These are phyloP conservation scores for Drosophila austrosaltans DNA, from an alignment of 2,888 invertebrate species.

Conservation along the genomic window DNA sequence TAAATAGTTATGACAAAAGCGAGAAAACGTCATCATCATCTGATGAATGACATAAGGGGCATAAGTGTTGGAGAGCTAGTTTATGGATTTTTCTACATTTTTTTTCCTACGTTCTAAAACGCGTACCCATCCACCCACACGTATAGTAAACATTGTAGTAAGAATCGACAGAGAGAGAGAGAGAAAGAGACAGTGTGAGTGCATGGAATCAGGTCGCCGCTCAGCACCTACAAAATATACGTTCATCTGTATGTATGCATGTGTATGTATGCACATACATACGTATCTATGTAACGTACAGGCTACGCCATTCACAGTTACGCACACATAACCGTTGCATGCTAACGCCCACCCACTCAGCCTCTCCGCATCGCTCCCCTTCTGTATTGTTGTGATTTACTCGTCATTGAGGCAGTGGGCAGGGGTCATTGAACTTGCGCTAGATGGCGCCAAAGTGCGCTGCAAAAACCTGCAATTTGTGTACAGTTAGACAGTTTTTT, in stretches of 20 bases:
- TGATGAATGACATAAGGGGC: constrained; percentile 75
- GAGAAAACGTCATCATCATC: constrained; percentile 11
- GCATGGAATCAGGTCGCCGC: constrained; percentile 14
- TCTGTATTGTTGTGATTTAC: constrained; percentile 62
- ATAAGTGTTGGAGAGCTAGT: constrained; percentile 57
- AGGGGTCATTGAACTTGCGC: constrained; percentile 71
- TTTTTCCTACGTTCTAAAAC: constrained; percentile 33
- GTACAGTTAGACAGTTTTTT: constrained; percentile 37
- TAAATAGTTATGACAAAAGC: constrained; percentile 24
- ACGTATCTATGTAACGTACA: neutral
- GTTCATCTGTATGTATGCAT: too few species aligned
- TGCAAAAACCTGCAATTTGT: constrained; percentile 46
- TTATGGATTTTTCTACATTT: constrained; percentile 67
- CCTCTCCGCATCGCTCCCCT: neutral
- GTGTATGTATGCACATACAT: neutral
- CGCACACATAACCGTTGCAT: constrained; percentile 49
- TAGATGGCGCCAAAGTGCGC: constrained; percentile 70
- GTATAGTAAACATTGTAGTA: constrained; percentile 77
- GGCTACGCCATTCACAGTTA: constrained; percentile 72
- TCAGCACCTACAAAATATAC: constrained; percentile 9
- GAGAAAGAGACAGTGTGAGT: constrained; percentile 8
- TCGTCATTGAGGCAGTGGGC: constrained; percentile 41
- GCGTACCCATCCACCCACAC: constrained; percentile 50
- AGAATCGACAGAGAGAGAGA: constrained; percentile 45
- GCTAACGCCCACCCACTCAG: constrained; percentile 17